Conservation (phyloP, 2,888 invertebrate genomes). For the Arctia plantaginis region DNA sequence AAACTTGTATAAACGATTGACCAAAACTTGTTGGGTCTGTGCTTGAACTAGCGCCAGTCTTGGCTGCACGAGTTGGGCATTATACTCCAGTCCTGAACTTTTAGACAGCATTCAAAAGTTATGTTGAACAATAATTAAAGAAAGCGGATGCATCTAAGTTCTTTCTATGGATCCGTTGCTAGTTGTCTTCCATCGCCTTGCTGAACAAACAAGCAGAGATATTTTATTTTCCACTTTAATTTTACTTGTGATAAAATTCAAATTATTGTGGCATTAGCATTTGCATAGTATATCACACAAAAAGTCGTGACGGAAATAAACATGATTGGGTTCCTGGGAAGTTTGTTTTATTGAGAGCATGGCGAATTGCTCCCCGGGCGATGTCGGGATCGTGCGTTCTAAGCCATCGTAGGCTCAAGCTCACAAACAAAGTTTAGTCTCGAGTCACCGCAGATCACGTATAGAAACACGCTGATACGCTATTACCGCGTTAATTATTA, state of each 20-base stretch:
- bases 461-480: background rate
- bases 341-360: background rate
- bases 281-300: background rate
- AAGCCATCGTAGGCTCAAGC: background rate
- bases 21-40: constrained; percentile 2
- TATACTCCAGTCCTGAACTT: constrained; percentile 1
- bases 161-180: background rate
- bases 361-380: background rate
- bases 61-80: background rate
- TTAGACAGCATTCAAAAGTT: background rate
- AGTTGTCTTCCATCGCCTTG: too few relatives aligned
- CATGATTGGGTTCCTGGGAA: background rate
- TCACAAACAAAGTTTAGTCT: background rate
- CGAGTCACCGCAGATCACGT: background rate
- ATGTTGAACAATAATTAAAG: background rate
- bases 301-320: constrained; percentile 1
- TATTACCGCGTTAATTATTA: background rate
- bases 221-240: background rate
- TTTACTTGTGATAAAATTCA: background rate
- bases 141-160: background rate
- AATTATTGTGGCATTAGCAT: background rate
- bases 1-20: constrained; percentile 9
- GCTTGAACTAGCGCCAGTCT: background rate
- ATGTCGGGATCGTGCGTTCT: background rate
- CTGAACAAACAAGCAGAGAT: background rate